A percentile compares a stretch with the other conserved stretches of the same genome.
Conservation (phyloP, 2,888 invertebrate genomes). For the Pammene fasciana region DNA sequence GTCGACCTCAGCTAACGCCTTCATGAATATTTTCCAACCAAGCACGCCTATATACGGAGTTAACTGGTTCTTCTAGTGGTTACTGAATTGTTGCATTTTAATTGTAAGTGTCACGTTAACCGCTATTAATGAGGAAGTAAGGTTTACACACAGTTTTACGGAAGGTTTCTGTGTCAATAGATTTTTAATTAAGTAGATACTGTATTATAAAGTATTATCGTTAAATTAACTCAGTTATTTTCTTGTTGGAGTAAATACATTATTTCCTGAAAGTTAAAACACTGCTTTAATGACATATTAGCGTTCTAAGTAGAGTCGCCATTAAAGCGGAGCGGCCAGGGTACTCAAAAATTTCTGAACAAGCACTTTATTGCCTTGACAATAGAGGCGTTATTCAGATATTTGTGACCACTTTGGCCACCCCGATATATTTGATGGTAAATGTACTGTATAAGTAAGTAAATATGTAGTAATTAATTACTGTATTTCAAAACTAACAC, state of each 20-base stretch:
- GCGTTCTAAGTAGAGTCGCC: too few species aligned
- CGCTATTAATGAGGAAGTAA: conserved; percentile 9
- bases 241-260: background rate
- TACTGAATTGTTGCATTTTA: conserved; percentile 19
- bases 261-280: too few species aligned
- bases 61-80: conserved; percentile 11
- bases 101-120: conserved; percentile 12
- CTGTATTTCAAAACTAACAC: too few species aligned
- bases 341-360: too few species aligned
- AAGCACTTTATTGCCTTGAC: too few species aligned
- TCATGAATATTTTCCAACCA: conserved; percentile 32
- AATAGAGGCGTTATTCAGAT: too few species aligned
- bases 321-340: too few species aligned
- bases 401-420: too few species aligned
- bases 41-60: conserved; percentile 24
- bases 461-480: too few species aligned
- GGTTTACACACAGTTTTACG: conserved; percentile 1
- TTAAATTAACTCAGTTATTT: background rate
- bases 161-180: background rate
- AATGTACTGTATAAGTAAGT: too few species aligned
- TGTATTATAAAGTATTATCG: conserved; percentile 2
- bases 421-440: too few species aligned
- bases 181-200: background rate
- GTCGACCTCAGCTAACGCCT: conserved; percentile 22
- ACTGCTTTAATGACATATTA: too few species aligned